Conservation (phyloP, 2,797 vertebrate species). For the Leptoclinus maculatus region DNA sequence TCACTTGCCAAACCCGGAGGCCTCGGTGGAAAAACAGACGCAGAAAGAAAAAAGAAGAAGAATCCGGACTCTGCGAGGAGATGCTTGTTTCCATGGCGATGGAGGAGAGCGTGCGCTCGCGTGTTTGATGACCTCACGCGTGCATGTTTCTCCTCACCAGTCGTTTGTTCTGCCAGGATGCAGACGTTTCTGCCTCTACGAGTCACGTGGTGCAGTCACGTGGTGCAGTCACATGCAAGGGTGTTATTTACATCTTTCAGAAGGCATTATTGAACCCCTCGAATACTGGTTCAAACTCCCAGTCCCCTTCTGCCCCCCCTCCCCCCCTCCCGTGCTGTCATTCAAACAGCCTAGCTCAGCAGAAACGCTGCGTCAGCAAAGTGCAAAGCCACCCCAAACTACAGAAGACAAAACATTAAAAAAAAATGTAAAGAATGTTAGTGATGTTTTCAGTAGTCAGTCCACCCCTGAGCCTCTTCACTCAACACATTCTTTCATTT, state of each 20-base stretch:
- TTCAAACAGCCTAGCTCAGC: neutral
- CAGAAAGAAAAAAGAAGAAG: conserved; percentile 30
- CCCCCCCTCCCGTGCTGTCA: neutral
- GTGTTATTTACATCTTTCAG: neutral
- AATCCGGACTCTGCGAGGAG: conserved; percentile 44
- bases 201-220: conserved; percentile 39
- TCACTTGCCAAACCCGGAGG: conserved; percentile 46
- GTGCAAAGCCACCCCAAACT: neutral
- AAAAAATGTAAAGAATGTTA: neutral
- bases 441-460: neutral
- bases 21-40: conserved; percentile 33
- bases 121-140: conserved; percentile 65
- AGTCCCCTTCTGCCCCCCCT: too few relatives aligned
- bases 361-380: too few relatives aligned
- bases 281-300: too few relatives aligned
- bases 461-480: too few relatives aligned
- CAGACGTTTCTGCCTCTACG: conserved; percentile 58
- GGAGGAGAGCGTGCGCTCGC: conserved; percentile 53
- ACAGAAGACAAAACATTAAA: neutral
- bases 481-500: too few relatives aligned
- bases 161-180: conserved; percentile 47
- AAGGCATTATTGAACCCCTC: neutral
- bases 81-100: conserved; percentile 77
- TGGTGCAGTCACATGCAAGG: conserved; percentile 36
- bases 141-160: conserved; percentile 40